Evolutionary conservation across 2,888 invertebrate species (phyloP).

Genomic region (Teinopalpus imperialis): DNA sequence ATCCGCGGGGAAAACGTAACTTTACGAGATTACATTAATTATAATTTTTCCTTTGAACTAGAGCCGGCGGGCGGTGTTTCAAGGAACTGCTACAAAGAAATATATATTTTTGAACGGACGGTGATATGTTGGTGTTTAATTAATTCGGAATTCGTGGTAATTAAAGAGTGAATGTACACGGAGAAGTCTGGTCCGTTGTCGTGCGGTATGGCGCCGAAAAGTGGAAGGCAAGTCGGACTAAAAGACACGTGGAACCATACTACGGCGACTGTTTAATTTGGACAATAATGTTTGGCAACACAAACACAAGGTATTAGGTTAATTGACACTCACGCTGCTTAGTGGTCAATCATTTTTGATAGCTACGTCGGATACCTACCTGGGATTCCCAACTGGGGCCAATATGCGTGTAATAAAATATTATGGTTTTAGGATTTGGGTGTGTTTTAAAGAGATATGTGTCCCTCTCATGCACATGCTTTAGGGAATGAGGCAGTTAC

Average conservation of each 20-base stretch:
- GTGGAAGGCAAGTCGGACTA: not conserved
- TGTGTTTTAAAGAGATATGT: too few relatives aligned
- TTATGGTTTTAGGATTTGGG: too few relatives aligned
- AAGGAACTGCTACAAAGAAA: slow-evolving; percentile 12
- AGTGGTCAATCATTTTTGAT: too few relatives aligned
- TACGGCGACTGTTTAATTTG: slow-evolving; percentile 5
- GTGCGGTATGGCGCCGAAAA: slow-evolving; percentile 12
- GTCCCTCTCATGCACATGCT: too few relatives aligned
- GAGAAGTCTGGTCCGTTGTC: not conserved
- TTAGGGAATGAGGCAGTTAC: too few relatives aligned
- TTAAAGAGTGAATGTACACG: slow-evolving; percentile 6
- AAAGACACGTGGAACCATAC: slow-evolving; percentile 6
- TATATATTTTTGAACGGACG: slow-evolving; percentile 2
- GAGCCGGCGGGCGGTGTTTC: slow-evolving; percentile 3
- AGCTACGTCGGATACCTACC: too few relatives aligned
- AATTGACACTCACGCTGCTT: too few relatives aligned
- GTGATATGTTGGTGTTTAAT: slow-evolving; percentile 17
- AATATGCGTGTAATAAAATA: too few relatives aligned
- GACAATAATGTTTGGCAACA: slow-evolving; percentile 1
- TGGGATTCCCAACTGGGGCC: too few relatives aligned
- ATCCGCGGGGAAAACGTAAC: too few relatives aligned
- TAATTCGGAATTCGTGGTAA: slow-evolving; percentile 19
- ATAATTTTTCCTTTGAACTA: slow-evolving; percentile 13
- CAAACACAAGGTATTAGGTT: too few relatives aligned
- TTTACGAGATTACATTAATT: slow-evolving; percentile 10